Percentiles rank a stretch among this genome's conserved stretches.
Evolutionary conservation across 2,113 vertebrate genomes (phyloP).

Genomic region (Caranx ignobilis): DNA sequence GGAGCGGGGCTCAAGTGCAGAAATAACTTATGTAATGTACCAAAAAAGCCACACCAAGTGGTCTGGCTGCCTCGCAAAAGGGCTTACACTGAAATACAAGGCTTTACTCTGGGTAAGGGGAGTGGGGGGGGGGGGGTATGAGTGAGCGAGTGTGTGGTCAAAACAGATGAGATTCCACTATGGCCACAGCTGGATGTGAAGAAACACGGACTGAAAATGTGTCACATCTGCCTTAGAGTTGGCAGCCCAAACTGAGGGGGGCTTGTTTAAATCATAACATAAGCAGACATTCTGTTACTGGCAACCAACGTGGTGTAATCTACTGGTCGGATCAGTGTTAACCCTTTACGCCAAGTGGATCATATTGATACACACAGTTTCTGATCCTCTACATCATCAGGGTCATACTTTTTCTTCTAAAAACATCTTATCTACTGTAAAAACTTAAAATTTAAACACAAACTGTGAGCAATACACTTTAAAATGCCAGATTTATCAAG

Average conservation of each 20-base stretch:
- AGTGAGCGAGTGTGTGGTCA: constrained; percentile 14
- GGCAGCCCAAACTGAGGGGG: constrained; percentile 34
- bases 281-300: constrained; percentile 52
- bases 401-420: no score
- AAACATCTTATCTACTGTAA: no score
- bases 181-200: constrained; percentile 62
- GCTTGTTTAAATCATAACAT: constrained; percentile 67
- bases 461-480: no score
- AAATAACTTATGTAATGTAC: constrained; percentile 65
- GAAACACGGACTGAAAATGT: constrained; percentile 61
- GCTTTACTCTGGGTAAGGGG: constrained; percentile 28
- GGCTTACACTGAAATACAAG: constrained; percentile 50
- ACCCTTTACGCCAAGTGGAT: background rate
- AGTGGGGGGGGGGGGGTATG: background rate
- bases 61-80: constrained; percentile 31
- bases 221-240: constrained; percentile 63
- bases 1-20: constrained; percentile 38
- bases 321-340: constrained; percentile 51
- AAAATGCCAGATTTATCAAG: no score
- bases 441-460: no score
- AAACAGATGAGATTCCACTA: constrained; percentile 60
- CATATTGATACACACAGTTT: no score
- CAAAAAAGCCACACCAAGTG: constrained; percentile 59
- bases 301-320: constrained; percentile 45
- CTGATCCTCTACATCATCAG: no score